These are phyloP conservation scores for Sapayoa aenigma DNA, from an alignment of 2,113 vertebrate genomes.

Conservation along the genomic window DNA sequence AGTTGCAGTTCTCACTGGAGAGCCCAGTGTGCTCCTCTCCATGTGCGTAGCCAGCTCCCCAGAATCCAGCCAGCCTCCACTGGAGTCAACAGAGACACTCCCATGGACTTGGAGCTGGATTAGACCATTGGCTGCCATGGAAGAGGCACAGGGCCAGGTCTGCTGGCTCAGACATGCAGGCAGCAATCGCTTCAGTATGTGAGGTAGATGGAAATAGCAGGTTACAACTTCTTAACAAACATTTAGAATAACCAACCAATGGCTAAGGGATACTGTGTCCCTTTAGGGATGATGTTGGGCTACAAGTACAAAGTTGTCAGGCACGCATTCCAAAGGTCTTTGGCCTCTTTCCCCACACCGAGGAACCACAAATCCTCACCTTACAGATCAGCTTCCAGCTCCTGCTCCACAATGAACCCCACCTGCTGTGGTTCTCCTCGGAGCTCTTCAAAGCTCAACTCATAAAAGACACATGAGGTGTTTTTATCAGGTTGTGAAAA, in stretches of 20 bases:
- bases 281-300: neutral
- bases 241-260: neutral
- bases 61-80: neutral
- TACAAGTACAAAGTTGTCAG: neutral
- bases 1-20: neutral
- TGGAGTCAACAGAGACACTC: neutral
- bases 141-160: neutral
- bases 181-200: neutral
- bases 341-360: neutral
- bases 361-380: neutral
- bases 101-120: neutral
- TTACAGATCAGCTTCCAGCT: neutral
- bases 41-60: neutral
- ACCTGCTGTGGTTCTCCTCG: neutral
- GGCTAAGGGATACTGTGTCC: accelerated
- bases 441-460: neutral
- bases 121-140: neutral
- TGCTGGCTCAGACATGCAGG: neutral
- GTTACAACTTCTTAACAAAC: neutral
- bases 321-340: neutral
- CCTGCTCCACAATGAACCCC: neutral
- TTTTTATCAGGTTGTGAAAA: neutral
- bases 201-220: slow-evolving; percentile 33
- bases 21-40: neutral
- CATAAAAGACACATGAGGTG: neutral